These are phyloP conservation scores for Drymodes brunneopygia DNA, from an alignment of 2,113 vertebrate species.

Conservation along the genomic window DNA sequence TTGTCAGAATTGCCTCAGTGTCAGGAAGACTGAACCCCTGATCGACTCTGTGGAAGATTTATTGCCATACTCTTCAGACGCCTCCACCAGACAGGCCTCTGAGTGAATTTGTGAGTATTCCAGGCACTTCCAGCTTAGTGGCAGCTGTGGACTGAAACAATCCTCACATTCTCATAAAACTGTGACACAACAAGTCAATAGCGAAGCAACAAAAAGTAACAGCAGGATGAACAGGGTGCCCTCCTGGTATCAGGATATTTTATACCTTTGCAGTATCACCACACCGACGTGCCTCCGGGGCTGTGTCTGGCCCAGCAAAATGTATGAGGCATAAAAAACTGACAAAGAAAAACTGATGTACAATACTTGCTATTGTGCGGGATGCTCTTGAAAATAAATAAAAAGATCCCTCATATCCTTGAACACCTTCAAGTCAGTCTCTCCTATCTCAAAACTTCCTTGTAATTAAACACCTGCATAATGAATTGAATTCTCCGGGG, in stretches of 20 bases:
- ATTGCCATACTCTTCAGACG: not conserved
- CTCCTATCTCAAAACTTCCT: not conserved
- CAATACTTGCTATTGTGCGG: not conserved
- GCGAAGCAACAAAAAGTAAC: not conserved
- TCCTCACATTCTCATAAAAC: not conserved
- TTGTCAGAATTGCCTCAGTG: not conserved
- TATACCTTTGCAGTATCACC: not conserved
- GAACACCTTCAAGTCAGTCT: not conserved
- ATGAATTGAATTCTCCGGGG: not conserved
- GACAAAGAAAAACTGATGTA: not conserved
- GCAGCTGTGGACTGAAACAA: not conserved
- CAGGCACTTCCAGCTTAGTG: not conserved
- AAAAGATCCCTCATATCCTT: not conserved
- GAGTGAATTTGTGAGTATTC: not conserved
- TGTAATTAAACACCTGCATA: conserved; percentile 10
- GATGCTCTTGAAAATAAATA: not conserved
- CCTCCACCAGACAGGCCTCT: not conserved
- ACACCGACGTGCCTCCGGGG: not conserved
- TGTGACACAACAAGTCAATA: not conserved
- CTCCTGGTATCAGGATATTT: not conserved
- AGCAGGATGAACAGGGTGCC: not conserved
- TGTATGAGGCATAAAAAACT: not conserved
- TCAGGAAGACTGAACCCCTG: not conserved
- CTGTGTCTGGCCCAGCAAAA: not conserved
- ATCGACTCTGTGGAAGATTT: not conserved